These are phyloP conservation scores for Drosophila nr. perissopoda DNA, from an alignment of 2,888 invertebrate genomes.

Conservation along the genomic window DNA sequence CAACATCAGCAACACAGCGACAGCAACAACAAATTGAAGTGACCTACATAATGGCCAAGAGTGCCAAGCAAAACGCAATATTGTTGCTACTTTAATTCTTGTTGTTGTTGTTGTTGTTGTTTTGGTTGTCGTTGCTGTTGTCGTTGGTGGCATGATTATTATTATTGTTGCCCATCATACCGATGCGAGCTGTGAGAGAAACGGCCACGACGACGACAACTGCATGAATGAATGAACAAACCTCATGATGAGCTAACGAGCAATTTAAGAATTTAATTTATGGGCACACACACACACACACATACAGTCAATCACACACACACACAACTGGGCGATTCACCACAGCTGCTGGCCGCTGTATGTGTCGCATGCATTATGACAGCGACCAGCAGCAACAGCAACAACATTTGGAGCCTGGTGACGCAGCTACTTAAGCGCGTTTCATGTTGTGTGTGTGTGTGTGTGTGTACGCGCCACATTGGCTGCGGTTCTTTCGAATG, in stretches of 20 bases:
- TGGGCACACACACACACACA: constrained; percentile 42
- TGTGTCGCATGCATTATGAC: constrained; percentile 60
- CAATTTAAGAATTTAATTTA: constrained; percentile 80
- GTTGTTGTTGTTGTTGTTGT: constrained; percentile 28
- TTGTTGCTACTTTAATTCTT: constrained; percentile 9
- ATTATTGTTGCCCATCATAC: constrained; percentile 74
- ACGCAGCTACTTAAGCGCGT: constrained; percentile 75
- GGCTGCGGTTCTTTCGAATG: constrained; percentile 75
- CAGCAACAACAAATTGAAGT: constrained; percentile 64
- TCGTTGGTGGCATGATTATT: constrained; percentile 65
- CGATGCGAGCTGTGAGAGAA: constrained; percentile 32
- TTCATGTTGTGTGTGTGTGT: constrained; percentile 30
- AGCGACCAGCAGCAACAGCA: constrained; percentile 40
- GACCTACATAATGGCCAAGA: constrained; percentile 74
- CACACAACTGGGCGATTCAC: constrained; percentile 26
- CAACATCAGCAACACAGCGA: constrained; percentile 8
- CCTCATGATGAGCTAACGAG: constrained; percentile 78
- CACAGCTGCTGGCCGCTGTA: constrained; percentile 40
- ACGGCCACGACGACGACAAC: constrained; percentile 47
- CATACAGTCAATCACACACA: constrained; percentile 26
- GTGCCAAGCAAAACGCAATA: constrained; percentile 38
- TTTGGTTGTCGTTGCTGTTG: constrained; percentile 25
- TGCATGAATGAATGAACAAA: constrained; percentile 60
- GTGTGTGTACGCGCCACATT: constrained; percentile 62
- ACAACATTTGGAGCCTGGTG: constrained; percentile 64